phyloP scores from a whole-genome alignment of 2,888 invertebrate genomes.

The Morpho deidamia region DNA sequence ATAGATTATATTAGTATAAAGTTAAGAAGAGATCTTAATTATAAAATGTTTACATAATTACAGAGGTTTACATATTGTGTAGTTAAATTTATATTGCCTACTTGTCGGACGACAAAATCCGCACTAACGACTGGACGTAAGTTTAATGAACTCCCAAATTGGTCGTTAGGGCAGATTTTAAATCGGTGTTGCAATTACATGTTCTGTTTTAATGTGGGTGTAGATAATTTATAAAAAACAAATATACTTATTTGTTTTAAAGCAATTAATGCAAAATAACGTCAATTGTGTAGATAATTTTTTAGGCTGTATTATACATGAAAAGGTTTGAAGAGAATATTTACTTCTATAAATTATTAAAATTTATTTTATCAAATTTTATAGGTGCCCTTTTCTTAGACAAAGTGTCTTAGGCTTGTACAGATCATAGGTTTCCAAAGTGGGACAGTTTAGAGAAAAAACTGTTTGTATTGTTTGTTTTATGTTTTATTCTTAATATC shows the following conservation, averaged over 20 bases:
- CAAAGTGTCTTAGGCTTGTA: background rate
- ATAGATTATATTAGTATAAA: slow-evolving; percentile 60
- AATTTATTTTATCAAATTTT: too few species aligned
- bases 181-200: slow-evolving; percentile 54
- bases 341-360: background rate
- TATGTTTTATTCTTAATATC: too few species aligned
- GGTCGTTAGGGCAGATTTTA: background rate
- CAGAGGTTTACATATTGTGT: slow-evolving; percentile 57
- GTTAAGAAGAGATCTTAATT: slow-evolving; percentile 63
- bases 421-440: slow-evolving; percentile 1
- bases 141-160: background rate
- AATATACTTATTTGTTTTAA: slow-evolving; percentile 33
- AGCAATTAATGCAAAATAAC: slow-evolving; percentile 36
- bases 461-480: too few species aligned
- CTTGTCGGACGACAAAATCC: background rate
- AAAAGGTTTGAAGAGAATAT: slow-evolving; percentile 8
- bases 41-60: slow-evolving; percentile 60
- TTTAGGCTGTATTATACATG: slow-evolving; percentile 32
- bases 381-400: too few species aligned
- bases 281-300: slow-evolving; percentile 31
- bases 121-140: background rate
- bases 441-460: background rate
- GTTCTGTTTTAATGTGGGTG: slow-evolving; percentile 51
- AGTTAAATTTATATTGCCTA: slow-evolving; percentile 35
- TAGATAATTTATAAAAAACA: slow-evolving; percentile 20